Percentiles rank a stretch among this genome's conserved stretches.
These are phyloP conservation scores for Notamacropus eugenii DNA, from an alignment of 2,797 vertebrate genomes.

Conservation along the genomic window DNA sequence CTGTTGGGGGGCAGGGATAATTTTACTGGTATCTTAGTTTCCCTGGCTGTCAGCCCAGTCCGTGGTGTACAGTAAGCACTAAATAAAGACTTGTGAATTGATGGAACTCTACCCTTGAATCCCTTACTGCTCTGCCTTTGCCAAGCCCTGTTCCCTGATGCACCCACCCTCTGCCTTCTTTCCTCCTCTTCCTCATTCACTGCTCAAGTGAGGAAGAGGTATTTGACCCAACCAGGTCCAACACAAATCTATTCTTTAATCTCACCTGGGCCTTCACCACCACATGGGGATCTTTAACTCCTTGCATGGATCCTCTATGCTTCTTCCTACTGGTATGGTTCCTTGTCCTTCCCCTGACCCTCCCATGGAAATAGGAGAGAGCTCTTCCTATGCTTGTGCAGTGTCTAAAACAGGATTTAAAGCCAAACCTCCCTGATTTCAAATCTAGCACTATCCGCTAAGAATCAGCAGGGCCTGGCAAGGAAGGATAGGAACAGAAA, in stretches of 20 bases:
- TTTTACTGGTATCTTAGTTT: neutral
- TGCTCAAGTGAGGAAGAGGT: neutral
- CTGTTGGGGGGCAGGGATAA: too few relatives aligned
- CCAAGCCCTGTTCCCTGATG: neutral
- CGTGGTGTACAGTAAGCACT: neutral
- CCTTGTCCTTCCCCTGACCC: neutral
- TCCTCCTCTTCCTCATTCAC: neutral
- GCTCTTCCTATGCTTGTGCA: neutral
- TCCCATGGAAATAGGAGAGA: neutral
- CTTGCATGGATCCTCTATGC: neutral
- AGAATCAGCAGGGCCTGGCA: neutral
- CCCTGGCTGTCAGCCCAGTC: neutral
- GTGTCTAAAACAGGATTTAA: neutral
- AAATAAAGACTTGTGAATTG: neutral
- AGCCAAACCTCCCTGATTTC: neutral
- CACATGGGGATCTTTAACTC: neutral
- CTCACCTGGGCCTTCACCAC: neutral
- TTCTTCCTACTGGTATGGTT: neutral
- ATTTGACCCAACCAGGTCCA: neutral
- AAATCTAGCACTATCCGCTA: neutral
- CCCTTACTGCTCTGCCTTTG: neutral
- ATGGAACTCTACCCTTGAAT: neutral
- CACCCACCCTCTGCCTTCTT: too few relatives aligned
- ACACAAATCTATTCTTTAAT: too few relatives aligned
- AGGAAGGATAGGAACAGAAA: neutral